Evolutionary conservation across 2,888 invertebrate genomes (phyloP).

Genomic region (Orthosia incerta): DNA sequence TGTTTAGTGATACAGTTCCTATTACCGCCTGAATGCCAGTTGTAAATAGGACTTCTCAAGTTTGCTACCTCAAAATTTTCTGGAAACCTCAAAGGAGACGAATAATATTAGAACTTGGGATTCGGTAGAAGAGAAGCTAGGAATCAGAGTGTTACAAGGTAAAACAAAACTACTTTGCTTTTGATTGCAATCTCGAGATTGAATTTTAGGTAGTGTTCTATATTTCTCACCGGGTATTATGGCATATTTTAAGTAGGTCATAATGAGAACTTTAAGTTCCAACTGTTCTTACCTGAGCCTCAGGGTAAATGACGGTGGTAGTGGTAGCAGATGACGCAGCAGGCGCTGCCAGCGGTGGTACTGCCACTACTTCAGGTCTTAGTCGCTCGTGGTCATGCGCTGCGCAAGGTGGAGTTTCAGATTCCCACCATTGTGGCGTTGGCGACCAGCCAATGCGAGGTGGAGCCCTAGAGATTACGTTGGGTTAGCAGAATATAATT

Average conservation of each 20-base stretch:
- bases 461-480: constrained; percentile 77
- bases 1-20: not conserved
- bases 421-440: constrained; percentile 89
- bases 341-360: constrained; percentile 97
- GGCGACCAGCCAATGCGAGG: constrained; percentile 89
- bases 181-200: not conserved
- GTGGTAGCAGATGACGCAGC: constrained; percentile 97
- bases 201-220: not conserved
- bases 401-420: constrained; percentile 92
- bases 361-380: constrained; percentile 96
- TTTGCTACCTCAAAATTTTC: not conserved
- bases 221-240: not conserved
- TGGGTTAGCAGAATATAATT: constrained; percentile 18
- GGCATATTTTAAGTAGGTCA: not conserved
- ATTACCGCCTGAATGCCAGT: not conserved
- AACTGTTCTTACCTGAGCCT: constrained; percentile 93
- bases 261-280: not conserved
- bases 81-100: not conserved
- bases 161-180: not conserved
- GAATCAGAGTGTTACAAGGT: too few relatives aligned
- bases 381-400: constrained; percentile 97
- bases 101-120: not conserved
- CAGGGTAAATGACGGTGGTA: constrained; percentile 96
- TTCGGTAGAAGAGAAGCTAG: not conserved
- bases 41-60: too few relatives aligned